These are phyloP conservation scores for Bryconaethiops microstoma DNA, from an alignment of 2,797 vertebrate species.

Conservation along the genomic window DNA sequence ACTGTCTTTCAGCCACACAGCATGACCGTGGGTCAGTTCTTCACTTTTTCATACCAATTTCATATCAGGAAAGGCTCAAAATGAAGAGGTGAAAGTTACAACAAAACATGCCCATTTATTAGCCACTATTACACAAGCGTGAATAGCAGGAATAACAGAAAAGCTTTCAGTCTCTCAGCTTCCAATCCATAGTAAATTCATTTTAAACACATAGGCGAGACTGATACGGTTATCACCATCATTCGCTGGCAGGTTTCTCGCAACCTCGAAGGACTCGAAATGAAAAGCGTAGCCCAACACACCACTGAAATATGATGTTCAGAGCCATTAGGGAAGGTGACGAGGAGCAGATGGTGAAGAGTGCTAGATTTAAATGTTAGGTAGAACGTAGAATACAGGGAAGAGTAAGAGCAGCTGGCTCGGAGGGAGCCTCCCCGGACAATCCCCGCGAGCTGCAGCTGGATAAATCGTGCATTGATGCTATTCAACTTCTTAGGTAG, in stretches of 20 bases:
- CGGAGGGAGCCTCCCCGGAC: constrained; percentile 57
- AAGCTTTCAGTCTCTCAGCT: neutral
- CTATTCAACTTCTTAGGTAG: constrained; percentile 76
- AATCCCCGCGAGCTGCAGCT: constrained; percentile 60
- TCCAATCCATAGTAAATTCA: neutral
- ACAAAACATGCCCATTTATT: neutral
- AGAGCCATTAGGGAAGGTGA: neutral
- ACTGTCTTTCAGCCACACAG: neutral
- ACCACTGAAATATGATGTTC: neutral
- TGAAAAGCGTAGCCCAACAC: neutral
- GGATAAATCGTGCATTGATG: constrained; percentile 77
- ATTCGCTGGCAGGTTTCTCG: neutral
- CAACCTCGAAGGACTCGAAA: neutral
- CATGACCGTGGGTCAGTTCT: neutral
- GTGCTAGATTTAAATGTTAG: neutral
- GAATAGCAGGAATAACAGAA: neutral
- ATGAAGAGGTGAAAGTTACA: neutral
- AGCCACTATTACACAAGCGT: neutral
- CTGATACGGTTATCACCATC: neutral
- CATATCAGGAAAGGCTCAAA: neutral
- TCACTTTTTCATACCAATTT: neutral
- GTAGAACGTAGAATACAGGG: neutral
- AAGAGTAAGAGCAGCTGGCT: constrained; percentile 33
- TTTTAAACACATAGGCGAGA: neutral
- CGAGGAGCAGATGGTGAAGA: neutral